These are phyloP conservation scores for Columba livia DNA, from an alignment of 2,113 vertebrate species.

Conservation along the genomic window DNA sequence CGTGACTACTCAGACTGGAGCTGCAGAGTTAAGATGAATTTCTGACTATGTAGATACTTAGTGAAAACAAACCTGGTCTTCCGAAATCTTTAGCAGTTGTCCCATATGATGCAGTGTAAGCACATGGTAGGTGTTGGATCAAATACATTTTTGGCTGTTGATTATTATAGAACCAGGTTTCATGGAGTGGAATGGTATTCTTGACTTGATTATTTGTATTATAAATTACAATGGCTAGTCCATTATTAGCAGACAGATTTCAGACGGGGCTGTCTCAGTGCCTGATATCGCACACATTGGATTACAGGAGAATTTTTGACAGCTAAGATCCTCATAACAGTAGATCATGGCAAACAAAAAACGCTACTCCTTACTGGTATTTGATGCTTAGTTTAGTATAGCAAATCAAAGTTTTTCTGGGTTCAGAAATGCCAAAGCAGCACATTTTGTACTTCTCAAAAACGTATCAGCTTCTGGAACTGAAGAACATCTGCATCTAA, in stretches of 20 bases:
- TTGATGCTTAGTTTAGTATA: slow-evolving; percentile 58
- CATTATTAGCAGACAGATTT: neutral
- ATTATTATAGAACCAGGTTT: neutral
- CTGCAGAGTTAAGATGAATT: neutral
- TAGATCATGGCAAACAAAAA: slow-evolving; percentile 25
- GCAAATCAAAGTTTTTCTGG: slow-evolving; percentile 72
- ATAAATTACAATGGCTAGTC: neutral
- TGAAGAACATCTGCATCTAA: slow-evolving; percentile 83
- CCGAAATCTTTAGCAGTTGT: neutral
- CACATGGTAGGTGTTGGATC: neutral
- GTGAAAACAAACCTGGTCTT: neutral
- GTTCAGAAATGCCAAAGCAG: slow-evolving; percentile 78
- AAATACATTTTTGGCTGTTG: neutral
- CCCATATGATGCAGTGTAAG: rapidly evolving
- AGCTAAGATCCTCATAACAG: neutral
- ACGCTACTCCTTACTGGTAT: slow-evolving; percentile 23
- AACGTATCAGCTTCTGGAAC: slow-evolving; percentile 65
- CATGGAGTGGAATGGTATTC: neutral
- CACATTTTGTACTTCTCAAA: slow-evolving; percentile 67
- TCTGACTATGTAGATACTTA: neutral
- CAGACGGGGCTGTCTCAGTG: neutral
- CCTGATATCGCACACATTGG: neutral
- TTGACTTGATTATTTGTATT: neutral
- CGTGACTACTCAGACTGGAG: neutral
- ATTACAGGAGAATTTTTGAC: slow-evolving; percentile 7